Percentiles rank a stretch among this genome's conserved stretches.
Conservation (phyloP, 2,888 invertebrate genomes). For the Dryobotodes eremita region DNA sequence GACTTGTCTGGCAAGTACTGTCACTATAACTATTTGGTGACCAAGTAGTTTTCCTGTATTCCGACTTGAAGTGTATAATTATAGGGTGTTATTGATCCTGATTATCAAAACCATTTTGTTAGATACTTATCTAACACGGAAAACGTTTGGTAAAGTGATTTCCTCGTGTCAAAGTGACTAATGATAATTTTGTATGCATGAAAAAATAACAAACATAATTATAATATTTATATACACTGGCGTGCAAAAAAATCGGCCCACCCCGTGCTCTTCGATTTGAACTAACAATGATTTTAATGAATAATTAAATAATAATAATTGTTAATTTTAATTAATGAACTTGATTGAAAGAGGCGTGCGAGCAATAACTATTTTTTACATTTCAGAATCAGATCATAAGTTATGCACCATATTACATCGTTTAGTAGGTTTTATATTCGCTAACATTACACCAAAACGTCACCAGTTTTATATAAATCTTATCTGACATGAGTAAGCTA, state of each 20-base stretch:
- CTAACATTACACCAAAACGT: neutral
- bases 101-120: neutral
- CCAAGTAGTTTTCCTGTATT: too few species aligned
- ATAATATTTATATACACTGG: too few species aligned
- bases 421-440: neutral
- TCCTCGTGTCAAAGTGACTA: neutral
- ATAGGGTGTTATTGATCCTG: too few species aligned
- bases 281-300: too few species aligned
- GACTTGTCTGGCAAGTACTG: too few species aligned
- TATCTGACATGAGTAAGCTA: neutral
- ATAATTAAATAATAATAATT: too few species aligned
- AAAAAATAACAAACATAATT: too few species aligned
- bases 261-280: too few species aligned
- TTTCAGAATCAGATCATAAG: neutral
- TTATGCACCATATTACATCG: neutral
- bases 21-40: too few species aligned
- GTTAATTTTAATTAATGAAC: too few species aligned
- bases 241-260: too few species aligned
- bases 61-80: neutral
- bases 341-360: neutral
- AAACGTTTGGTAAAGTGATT: slow-evolving; percentile 14
- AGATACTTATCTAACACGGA: slow-evolving; percentile 4
- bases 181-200: too few species aligned
- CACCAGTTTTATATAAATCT: neutral
- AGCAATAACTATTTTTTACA: neutral